Percentiles rank a stretch among this genome's conserved stretches.
Evolutionary conservation across 1,140 invertebrate species (phyloP).

Genomic region (Venturia canescens): DNA sequence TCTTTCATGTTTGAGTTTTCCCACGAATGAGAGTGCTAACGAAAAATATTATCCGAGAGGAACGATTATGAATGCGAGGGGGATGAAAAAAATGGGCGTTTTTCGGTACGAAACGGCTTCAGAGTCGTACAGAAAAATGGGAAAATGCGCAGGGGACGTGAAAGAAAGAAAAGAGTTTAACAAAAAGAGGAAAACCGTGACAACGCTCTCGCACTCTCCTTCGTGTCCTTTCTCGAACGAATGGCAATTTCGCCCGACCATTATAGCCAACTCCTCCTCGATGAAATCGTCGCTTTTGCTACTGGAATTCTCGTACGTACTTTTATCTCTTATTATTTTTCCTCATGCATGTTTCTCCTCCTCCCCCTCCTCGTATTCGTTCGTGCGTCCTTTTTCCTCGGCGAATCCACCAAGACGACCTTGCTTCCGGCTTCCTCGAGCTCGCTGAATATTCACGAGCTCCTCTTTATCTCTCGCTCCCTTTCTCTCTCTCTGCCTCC

Average conservation of each 20-base stretch:
- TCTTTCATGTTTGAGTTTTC: too few species aligned
- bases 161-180: background rate
- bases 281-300: conserved; percentile 24
- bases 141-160: background rate
- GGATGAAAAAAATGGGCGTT: too few species aligned
- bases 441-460: conserved; percentile 58
- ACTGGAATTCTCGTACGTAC: conserved; percentile 26
- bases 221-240: conserved; percentile 4
- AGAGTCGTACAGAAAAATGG: background rate
- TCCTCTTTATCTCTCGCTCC: background rate
- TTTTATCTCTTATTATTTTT: conserved; percentile 23
- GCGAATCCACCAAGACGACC: conserved; percentile 42
- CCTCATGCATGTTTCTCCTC: background rate
- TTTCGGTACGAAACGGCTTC: background rate
- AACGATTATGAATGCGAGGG: too few species aligned
- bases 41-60: too few species aligned
- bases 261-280: conserved; percentile 1
- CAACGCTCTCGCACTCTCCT: background rate
- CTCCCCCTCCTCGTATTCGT: conserved; percentile 17
- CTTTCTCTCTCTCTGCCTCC: background rate
- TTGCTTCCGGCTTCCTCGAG: conserved; percentile 55
- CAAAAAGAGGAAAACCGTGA: conserved; percentile 9
- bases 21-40: too few species aligned
- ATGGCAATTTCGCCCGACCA: conserved; percentile 13
- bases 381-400: background rate